Evolutionary conservation across 2,113 vertebrate species (phyloP).

Genomic region (Synchiropus splendidus): DNA sequence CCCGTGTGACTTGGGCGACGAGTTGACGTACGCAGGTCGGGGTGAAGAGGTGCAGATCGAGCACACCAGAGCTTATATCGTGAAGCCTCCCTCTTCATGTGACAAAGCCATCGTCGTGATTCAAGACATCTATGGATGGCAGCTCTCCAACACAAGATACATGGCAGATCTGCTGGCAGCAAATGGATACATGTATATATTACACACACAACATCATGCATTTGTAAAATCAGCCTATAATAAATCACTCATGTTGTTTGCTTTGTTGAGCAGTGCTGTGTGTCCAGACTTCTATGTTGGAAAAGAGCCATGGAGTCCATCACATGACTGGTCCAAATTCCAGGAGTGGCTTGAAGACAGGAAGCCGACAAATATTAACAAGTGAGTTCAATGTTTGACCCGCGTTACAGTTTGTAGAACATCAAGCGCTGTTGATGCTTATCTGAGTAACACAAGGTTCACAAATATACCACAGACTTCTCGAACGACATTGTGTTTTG

Average conservation of each 20-base stretch:
- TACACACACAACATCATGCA: no score
- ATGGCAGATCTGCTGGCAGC: conserved; percentile 81
- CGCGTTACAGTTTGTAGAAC: no score
- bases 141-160: conserved; percentile 82
- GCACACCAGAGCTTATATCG: conserved; percentile 77
- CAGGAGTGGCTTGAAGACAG: conserved; percentile 74
- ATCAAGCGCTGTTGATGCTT: no score
- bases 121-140: conserved; percentile 89
- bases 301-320: conserved; percentile 75
- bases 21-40: conserved; percentile 68
- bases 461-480: no score
- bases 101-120: conserved; percentile 80
- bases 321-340: conserved; percentile 73
- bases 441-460: no score
- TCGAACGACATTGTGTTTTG: no score
- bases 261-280: conserved; percentile 56
- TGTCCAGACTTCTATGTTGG: conserved; percentile 85
- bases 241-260: not conserved
- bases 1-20: conserved; percentile 77
- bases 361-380: conserved; percentile 73
- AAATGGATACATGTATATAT: conserved; percentile 79
- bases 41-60: conserved; percentile 80
- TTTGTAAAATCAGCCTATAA: not conserved
- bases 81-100: conserved; percentile 57
- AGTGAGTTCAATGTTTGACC: conserved; percentile 56